phyloP scores from a whole-genome alignment of 2,797 vertebrate species.

The Spea hammondii region DNA sequence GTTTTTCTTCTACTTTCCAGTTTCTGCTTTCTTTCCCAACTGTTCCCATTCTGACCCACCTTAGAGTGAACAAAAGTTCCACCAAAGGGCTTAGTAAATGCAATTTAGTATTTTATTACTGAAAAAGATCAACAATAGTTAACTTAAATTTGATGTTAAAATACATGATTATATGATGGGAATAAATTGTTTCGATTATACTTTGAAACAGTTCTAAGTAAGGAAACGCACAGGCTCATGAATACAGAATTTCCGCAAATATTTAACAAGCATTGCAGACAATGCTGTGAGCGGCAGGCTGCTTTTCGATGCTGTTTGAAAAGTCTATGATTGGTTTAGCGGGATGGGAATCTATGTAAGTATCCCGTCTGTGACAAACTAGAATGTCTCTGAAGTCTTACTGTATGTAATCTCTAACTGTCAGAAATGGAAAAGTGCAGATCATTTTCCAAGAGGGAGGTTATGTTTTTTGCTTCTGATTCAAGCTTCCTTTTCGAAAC shows the following conservation, averaged over 20 bases:
- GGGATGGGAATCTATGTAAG: constrained; percentile 33
- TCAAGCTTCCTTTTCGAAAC: constrained; percentile 39
- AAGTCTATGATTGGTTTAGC: constrained; percentile 38
- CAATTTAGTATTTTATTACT: no score
- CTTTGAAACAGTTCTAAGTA: constrained; percentile 10
- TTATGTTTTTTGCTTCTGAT: constrained; percentile 19
- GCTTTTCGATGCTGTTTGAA: constrained; percentile 48
- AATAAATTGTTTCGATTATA: neutral
- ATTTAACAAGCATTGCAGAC: constrained; percentile 36
- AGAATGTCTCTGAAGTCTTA: constrained; percentile 4
- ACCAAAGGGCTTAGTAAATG: no score
- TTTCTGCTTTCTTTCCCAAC: no score
- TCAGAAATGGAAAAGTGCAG: constrained; percentile 19
- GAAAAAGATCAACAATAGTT: neutral
- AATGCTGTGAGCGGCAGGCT: constrained; percentile 39
- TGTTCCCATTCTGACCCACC: no score
- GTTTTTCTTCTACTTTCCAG: no score
- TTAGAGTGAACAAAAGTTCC: no score
- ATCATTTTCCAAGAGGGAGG: constrained; percentile 44
- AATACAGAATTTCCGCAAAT: constrained; percentile 30
- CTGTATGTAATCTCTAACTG: constrained; percentile 33
- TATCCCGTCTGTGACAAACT: constrained; percentile 29
- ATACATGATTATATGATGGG: neutral
- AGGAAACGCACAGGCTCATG: constrained; percentile 12
- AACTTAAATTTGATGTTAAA: neutral